A percentile compares a stretch with the other conserved stretches of the same genome.
Conservation (phyloP, 1,140 invertebrate genomes). For the Pogonomyrmex californicus region DNA sequence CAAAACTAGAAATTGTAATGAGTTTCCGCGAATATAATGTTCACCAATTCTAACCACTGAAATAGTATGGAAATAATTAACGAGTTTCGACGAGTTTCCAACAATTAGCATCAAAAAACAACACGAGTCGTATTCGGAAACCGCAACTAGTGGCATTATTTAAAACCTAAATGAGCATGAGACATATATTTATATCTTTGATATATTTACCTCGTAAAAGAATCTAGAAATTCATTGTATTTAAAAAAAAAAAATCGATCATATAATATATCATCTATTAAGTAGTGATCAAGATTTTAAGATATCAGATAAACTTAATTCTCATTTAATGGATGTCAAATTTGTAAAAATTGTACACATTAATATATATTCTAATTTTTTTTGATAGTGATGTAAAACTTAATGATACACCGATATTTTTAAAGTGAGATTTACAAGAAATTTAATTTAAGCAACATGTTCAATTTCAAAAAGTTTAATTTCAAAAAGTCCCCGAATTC, state of each 20-base stretch:
- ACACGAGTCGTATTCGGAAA: slow-evolving; percentile 32
- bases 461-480: background rate
- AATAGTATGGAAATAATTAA: slow-evolving; percentile 73
- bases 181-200: slow-evolving; percentile 28
- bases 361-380: background rate
- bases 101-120: slow-evolving; percentile 67
- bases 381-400: background rate
- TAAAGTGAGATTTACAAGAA: background rate
- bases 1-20: slow-evolving; percentile 70
- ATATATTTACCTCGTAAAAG: background rate
- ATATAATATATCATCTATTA: background rate
- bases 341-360: background rate
- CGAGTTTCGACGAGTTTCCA: slow-evolving; percentile 74
- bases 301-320: background rate
- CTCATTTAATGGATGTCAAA: background rate
- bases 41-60: slow-evolving; percentile 67
- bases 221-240: background rate
- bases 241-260: background rate
- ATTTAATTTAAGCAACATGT: background rate
- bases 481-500: background rate
- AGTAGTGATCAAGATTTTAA: background rate
- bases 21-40: slow-evolving; percentile 62
- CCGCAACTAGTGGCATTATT: slow-evolving; percentile 64
- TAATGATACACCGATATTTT: background rate
- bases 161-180: slow-evolving; percentile 12